Evolutionary conservation across 2,888 invertebrate genomes (phyloP).

Genomic region (Electrophaes corylata): DNA sequence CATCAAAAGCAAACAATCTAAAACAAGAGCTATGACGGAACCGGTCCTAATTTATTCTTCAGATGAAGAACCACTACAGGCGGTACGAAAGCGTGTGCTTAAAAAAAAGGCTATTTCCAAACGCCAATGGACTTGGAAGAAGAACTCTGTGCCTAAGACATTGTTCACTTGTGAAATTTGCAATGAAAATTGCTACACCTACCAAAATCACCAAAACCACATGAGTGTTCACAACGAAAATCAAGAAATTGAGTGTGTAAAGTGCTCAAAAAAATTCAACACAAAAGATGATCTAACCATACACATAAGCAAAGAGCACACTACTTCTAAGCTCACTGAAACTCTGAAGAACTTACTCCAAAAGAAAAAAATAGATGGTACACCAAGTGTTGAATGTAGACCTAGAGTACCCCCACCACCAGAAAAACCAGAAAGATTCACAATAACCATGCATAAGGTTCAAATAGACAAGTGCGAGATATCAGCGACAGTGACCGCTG

Average conservation of each 20-base stretch:
- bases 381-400: neutral
- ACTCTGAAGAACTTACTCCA: conserved; percentile 65
- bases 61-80: conserved; percentile 57
- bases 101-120: neutral
- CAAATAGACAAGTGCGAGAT: conserved; percentile 14
- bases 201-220: conserved; percentile 71
- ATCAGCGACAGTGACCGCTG: conserved; percentile 49
- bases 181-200: conserved; percentile 70
- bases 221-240: conserved; percentile 59
- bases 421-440: conserved; percentile 45
- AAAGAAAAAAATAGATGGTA: conserved; percentile 49
- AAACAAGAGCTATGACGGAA: conserved; percentile 10
- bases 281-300: conserved; percentile 50
- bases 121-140: conserved; percentile 10
- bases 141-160: neutral
- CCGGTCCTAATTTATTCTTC: conserved; percentile 46
- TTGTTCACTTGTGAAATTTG: conserved; percentile 63
- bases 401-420: conserved; percentile 4
- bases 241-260: conserved; percentile 61
- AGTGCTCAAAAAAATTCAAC: conserved; percentile 59
- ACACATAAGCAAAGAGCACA: conserved; percentile 59
- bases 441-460: conserved; percentile 58
- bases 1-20: conserved; percentile 4
- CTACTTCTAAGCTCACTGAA: conserved; percentile 63
- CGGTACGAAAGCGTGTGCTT: conserved; percentile 38